A percentile compares a stretch with the other conserved stretches of the same genome.
Evolutionary conservation across 2,113 vertebrate genomes (phyloP).

Genomic region (Pluvianellus socialis): DNA sequence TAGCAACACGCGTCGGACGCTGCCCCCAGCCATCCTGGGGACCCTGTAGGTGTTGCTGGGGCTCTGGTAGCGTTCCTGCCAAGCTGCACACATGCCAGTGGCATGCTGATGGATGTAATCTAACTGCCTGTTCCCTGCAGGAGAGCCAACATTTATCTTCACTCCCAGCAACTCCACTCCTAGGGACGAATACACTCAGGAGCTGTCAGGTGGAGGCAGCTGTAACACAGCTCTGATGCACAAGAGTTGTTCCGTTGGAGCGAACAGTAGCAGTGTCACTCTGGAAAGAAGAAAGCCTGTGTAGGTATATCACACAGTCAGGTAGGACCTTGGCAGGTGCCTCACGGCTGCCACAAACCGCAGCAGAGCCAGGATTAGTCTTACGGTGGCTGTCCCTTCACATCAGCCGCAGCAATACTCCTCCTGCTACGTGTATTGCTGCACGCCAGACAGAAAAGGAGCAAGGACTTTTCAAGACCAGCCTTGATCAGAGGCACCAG

Average conservation of each 20-base stretch:
- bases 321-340: neutral
- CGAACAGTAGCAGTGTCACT: neutral
- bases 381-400: neutral
- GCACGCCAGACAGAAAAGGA: neutral
- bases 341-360: neutral
- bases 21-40: neutral
- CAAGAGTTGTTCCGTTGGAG: neutral
- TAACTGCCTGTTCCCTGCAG: neutral
- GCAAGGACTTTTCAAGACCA: neutral
- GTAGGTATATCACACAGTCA: neutral
- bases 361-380: neutral
- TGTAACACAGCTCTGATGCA: neutral
- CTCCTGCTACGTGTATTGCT: neutral
- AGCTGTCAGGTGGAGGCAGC: neutral
- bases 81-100: neutral
- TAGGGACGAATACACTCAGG: neutral
- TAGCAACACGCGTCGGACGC: accelerated
- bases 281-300: neutral
- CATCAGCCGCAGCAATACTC: accelerated
- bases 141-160: neutral
- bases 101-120: neutral
- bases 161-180: neutral
- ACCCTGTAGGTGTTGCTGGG: neutral
- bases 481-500: neutral
- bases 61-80: neutral